Percentiles rank a stretch among this genome's conserved stretches.
Conservation (phyloP, 2,888 invertebrate genomes). For the Xanthia togata region DNA sequence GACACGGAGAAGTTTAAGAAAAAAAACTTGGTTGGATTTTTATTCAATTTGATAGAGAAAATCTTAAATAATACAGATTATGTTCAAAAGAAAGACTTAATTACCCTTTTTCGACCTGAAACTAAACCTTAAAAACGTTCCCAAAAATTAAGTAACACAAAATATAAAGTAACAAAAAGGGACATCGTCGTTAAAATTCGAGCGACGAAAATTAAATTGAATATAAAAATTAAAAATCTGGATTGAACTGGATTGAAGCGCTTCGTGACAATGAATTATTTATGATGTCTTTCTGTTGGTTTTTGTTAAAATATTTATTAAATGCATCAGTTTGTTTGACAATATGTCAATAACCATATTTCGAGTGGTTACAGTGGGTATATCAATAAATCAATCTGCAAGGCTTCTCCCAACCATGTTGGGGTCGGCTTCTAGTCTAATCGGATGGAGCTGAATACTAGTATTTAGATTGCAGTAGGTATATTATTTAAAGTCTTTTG, state of each 20-base stretch:
- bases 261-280: constrained; percentile 60
- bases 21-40: not conserved
- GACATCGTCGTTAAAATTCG: constrained; percentile 43
- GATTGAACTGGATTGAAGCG: constrained; percentile 51
- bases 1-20: constrained; percentile 3
- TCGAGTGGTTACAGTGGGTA: not conserved
- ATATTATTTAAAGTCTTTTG: not conserved
- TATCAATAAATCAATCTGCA: not conserved
- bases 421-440: not conserved
- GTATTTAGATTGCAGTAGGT: not conserved
- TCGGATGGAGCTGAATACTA: not conserved
- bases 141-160: constrained; percentile 25
- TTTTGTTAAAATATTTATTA: constrained; percentile 42
- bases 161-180: constrained; percentile 28
- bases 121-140: constrained; percentile 5
- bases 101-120: constrained; percentile 28
- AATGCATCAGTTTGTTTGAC: constrained; percentile 55
- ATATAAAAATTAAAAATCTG: constrained; percentile 58
- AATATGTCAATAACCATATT: constrained; percentile 27
- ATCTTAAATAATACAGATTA: not conserved
- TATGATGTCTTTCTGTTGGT: constrained; percentile 44
- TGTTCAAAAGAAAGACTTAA: not conserved
- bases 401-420: not conserved
- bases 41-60: not conserved
- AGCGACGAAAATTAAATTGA: constrained; percentile 49